Evolutionary conservation across 2,888 invertebrate species (phyloP), one percentile per base, ranked within the genome.

Genomic region (Tenthredo mesomela): DNA sequence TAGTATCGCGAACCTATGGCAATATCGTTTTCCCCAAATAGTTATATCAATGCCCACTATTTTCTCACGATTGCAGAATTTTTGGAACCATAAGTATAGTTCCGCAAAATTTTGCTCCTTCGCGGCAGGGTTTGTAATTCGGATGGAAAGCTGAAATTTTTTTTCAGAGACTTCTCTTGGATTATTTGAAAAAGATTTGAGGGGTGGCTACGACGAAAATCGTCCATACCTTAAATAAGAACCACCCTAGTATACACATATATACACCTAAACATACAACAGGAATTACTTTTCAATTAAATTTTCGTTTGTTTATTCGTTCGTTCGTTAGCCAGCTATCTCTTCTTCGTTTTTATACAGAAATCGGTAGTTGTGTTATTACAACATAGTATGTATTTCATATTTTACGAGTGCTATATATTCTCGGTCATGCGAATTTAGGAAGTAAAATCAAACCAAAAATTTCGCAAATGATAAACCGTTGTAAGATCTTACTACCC

Each of bases 321-420:
- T 70, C 70, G 70, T 37, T 70, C 70, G 70, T 70, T 40, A 37
- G 70, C 70, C 70, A 70, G 33, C 18, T 37, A n/a, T 70, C 18
- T 7, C n/a, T 70, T 37, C 40, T n/a, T 18, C 70, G 18, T 12
- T 70, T 18, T 33, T 18, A 70, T 33, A 70, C 29, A 5, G 15
- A 33, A 15, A 33, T 33, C 29, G 70, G 33, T 33, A n/a, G 33
- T 70, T 70, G 33, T 6, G 33, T 33, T 33, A 33, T 65, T 2
- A 9, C 25, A 65, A 65, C 65, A 65, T 25, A 21, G 1, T 29
- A n/a, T n/a, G n/a, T n/a, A n/a, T 65, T 10, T 25, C 21, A 65
- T 10, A 65, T 65, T 10, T 29, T 29, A 65, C 65, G 15, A 65
- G 29, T 65, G 65, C 25, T 7, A 54, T 15, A 54, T 5, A 25